Evolutionary conservation across 2,888 invertebrate genomes (phyloP).

Genomic region (Heteromyza rotundicornis): DNA sequence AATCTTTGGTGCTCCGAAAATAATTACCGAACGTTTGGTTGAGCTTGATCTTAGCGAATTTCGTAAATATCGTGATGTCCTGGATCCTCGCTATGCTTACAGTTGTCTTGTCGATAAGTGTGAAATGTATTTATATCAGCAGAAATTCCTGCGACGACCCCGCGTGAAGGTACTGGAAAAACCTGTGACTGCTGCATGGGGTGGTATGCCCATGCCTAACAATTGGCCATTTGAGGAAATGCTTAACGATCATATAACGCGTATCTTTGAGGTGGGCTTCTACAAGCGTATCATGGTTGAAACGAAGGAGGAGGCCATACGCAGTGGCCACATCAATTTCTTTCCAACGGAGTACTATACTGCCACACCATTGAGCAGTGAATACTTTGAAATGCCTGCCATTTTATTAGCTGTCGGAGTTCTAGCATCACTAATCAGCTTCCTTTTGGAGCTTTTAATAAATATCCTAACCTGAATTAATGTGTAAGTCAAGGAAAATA

Average conservation of each 20-base stretch:
- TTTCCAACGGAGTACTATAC: constrained; percentile 24
- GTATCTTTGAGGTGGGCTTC: constrained; percentile 25
- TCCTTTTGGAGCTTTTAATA: constrained; percentile 3
- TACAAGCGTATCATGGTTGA: not conserved
- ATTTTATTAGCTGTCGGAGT: constrained; percentile 21
- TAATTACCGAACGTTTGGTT: not conserved
- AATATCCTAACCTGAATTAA: too few relatives aligned
- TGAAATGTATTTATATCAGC: constrained; percentile 37
- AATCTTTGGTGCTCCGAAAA: not conserved
- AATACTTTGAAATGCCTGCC: constrained; percentile 25
- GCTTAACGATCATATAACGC: constrained; percentile 14
- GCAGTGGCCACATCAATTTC: constrained; percentile 19
- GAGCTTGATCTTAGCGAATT: not conserved
- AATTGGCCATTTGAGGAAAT: constrained; percentile 33
- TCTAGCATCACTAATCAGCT: constrained; percentile 6
- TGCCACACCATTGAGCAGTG: constrained; percentile 14
- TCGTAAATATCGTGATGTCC: constrained; percentile 18
- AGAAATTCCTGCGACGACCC: constrained; percentile 32
- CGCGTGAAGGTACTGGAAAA: constrained; percentile 23
- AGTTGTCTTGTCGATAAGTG: constrained; percentile 24
- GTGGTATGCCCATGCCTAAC: constrained; percentile 32
- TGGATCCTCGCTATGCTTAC: constrained; percentile 29
- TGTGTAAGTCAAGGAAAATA: too few relatives aligned
- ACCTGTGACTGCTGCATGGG: constrained; percentile 26
- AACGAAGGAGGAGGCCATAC: constrained; percentile 29